Evolutionary conservation across 2,888 invertebrate species (phyloP), one percentile per base, ranked within the genome.

Genomic region (Bugula neritina): DNA sequence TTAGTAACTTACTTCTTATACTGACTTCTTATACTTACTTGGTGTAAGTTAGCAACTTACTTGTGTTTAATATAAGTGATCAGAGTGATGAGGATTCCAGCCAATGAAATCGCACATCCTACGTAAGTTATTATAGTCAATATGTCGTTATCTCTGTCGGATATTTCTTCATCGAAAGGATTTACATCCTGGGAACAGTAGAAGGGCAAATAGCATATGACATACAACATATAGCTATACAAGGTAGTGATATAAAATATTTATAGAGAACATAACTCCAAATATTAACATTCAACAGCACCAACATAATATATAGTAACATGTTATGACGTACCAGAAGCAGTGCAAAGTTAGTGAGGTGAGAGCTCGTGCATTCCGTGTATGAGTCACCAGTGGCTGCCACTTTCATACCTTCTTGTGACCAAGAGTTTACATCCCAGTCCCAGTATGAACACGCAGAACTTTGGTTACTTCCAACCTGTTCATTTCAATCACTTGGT

Each of bases 11-110:
- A n/a, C n/a, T n/a, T n/a, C n/a, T n/a, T n/a, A n/a, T n/a, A n/a
- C n/a, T n/a, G n/a, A n/a, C n/a, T n/a, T n/a, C n/a, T n/a, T n/a
- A n/a, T n/a, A n/a, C n/a, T n/a, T n/a, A n/a, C n/a, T n/a, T n/a
- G n/a, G n/a, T n/a, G n/a, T n/a, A n/a, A n/a, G n/a, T n/a, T n/a
- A n/a, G n/a, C n/a, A 1, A 35, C 74, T 75, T 78, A 85, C 86
- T 84, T 83, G 78, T 86, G 86, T 23, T 85, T 74, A 1, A 80
- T 77, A 75, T 86, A 86, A 1, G 86, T 86, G 21, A 86, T 70
- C n/a, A 86, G 77, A 0, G 86, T 86, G 1, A 85, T 75, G 10
- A 80, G 69, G 0, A 86, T 79, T 10, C 85, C 85, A 5, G 85
- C 72, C 35, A 86, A 79, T n/a, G 86, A 86, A 25, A 86, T 76